These are phyloP conservation scores for Dilophus febrilis DNA, from an alignment of 2,888 invertebrate species.

Conservation along the genomic window DNA sequence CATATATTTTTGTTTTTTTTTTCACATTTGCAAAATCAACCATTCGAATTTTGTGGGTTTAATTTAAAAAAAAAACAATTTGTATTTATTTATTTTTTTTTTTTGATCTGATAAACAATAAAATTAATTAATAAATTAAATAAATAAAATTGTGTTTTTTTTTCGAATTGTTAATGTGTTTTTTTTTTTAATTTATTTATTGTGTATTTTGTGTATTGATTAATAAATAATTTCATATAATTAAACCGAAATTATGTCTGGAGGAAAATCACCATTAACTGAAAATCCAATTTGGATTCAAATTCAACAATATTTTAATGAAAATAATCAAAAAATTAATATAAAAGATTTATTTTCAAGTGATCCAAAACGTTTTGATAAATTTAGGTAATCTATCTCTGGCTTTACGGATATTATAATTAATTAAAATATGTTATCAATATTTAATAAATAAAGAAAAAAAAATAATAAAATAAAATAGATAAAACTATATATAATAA, in stretches of 20 bases:
- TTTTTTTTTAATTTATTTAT: not conserved
- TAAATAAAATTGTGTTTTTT: not conserved
- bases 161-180: not conserved
- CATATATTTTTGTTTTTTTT: not conserved
- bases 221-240: not conserved
- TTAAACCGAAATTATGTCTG: conserved; percentile 27
- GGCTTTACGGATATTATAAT: not conserved
- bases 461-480: no score
- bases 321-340: conserved; percentile 54
- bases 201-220: not conserved
- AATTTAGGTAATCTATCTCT: conserved; percentile 55
- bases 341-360: conserved; percentile 67
- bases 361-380: conserved; percentile 68
- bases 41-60: not conserved
- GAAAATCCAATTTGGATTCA: conserved; percentile 56
- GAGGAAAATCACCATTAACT: conserved; percentile 35
- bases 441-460: no score
- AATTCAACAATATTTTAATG: conserved; percentile 55
- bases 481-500: no score
- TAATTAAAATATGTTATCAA: conserved; percentile 4
- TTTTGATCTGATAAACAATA: not conserved
- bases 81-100: not conserved
- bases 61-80: not conserved
- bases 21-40: not conserved
- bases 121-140: not conserved